These are phyloP conservation scores for Pomacea maculata DNA, from an alignment of 1,140 invertebrate genomes.

Conservation along the genomic window DNA sequence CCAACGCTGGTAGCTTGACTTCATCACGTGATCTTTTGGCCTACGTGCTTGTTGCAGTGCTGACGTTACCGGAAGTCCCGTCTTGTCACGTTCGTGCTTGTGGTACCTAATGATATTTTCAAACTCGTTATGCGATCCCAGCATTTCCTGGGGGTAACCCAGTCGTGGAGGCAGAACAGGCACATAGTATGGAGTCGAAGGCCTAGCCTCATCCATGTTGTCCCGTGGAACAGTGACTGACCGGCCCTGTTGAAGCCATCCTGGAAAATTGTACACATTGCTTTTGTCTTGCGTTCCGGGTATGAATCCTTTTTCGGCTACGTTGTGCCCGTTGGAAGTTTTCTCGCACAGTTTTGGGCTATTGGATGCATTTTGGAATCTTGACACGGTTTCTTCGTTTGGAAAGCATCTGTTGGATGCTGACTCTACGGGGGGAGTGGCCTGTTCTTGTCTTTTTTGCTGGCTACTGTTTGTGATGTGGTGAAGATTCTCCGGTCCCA, in stretches of 20 bases:
- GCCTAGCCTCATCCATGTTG: no score
- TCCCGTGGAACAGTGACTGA: no score
- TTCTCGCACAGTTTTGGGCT: not conserved
- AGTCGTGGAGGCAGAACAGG: no score
- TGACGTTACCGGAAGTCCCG: not conserved
- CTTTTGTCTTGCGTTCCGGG: not conserved
- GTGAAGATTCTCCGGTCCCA: slow-evolving; percentile 84
- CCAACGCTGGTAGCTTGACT: not conserved
- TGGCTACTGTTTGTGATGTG: not conserved
- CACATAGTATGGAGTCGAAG: no score
- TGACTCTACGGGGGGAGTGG: not conserved
- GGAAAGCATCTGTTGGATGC: not conserved
- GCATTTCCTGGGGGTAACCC: no score
- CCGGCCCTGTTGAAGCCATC: no score
- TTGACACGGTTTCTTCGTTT: not conserved
- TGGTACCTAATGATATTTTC: no score
- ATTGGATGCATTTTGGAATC: not conserved
- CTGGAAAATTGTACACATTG: not conserved
- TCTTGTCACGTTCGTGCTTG: not conserved
- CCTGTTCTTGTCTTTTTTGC: not conserved
- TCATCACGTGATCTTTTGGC: not conserved
- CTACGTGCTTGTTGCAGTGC: not conserved
- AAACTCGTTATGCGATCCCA: no score
- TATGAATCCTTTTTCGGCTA: not conserved
- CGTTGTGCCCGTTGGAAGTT: not conserved